Base-by-base conservation (phyloP, 2,797 vertebrate genomes). In the Onychomys torridus region DNA sequence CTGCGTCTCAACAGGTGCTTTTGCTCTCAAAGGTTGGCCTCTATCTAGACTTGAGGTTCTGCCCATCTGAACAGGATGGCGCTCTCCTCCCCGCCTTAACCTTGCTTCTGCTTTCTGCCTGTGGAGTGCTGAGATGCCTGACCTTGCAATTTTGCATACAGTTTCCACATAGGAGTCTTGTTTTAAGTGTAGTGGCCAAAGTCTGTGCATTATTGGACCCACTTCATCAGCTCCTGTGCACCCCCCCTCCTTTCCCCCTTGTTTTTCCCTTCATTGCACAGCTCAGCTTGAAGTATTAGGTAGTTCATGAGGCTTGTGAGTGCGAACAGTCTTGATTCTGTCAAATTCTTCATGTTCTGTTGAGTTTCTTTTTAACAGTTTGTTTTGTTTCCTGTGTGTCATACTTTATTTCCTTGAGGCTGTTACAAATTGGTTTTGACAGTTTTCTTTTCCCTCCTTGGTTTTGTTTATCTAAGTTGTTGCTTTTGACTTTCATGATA, bases 361-460 rank as follows among this genome's bases (percentile, higher is more conserved):
- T 57, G 55, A 55, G 17, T n/a, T 55, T 55, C 29, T 79, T 57
- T 89, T 92, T 27, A 71, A 52, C 16, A 79, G 57, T 21, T 13
- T 32, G 43, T 93, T 88, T 91, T 91, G 43, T 95, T 97, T 96
- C 65, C 37, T 84, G 17, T 86, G 40, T 49, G 3, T 16, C 63
- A 4, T 71, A 32, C 40, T 86, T 87, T 81, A 55, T 37, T 84
- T 95, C 34, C 90, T 75, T 92, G 67, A 82, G 49, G 34, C 49
- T 87, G 43, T 69, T 87, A 83, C 85, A 77, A 59, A 21, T 78
- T 19, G 29, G 75, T 94, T 91, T 65, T n/a, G 46, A 73, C 11
- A n/a, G 46, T 84, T 71, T 9, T 25, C 23, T 12, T n/a, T 14
- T 61, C 3, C 2, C 11, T 55, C 25, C 32, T 76, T 87, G 61